Conservation (phyloP, 2,113 vertebrate genomes). For the Cygnus buccinator region DNA sequence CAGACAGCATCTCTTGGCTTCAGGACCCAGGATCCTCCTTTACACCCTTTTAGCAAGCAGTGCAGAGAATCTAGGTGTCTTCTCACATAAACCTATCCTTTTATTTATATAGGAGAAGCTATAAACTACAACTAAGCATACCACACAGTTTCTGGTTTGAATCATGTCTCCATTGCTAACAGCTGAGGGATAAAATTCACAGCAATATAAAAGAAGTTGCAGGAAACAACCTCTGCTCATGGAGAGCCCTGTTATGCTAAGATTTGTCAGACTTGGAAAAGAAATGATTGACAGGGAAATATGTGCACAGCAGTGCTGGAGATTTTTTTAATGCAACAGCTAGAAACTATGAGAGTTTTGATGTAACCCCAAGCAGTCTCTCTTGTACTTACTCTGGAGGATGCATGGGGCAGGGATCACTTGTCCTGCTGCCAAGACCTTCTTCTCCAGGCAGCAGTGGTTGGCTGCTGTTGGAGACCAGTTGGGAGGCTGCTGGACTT, state of each 20-base stretch:
- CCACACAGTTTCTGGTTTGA: neutral
- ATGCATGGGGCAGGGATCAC: neutral
- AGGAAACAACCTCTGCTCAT: neutral
- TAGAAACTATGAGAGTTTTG: neutral
- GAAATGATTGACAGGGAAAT: neutral
- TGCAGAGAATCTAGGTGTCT: neutral
- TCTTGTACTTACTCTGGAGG: neutral
- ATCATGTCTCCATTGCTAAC: neutral
- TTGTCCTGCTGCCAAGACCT: neutral
- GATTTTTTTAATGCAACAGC: neutral
- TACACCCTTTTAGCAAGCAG: neutral
- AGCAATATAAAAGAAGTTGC: neutral
- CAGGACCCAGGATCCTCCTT: neutral
- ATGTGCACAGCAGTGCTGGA: neutral
- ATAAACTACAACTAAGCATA: neutral
- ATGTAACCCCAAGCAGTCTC: neutral
- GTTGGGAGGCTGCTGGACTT: neutral
- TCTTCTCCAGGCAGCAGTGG: neutral
- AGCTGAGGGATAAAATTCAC: neutral
- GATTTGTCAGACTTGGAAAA: neutral
- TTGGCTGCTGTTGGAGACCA: neutral
- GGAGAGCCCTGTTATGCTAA: neutral
- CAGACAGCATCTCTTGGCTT: neutral
- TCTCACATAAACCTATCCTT: neutral
- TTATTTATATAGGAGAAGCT: neutral